A percentile compares a stretch with the other conserved stretches of the same genome.
Conservation (phyloP, 2,113 vertebrate species). For the Macheiramphus alcinus region DNA sequence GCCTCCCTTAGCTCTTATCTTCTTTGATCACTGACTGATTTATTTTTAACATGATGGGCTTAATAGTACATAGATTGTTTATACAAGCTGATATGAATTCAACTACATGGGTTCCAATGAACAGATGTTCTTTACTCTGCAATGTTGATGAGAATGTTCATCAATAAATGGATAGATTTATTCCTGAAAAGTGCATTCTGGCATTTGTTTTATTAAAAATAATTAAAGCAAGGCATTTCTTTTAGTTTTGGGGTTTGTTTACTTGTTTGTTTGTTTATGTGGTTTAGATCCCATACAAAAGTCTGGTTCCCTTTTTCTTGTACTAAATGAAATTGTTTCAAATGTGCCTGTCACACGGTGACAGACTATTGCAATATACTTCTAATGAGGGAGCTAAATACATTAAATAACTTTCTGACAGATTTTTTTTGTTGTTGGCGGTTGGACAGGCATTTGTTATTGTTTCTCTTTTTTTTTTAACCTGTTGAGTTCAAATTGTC, state of each 20-base stretch:
- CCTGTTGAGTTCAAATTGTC: not conserved
- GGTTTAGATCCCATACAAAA: not conserved
- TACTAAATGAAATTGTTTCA: not conserved
- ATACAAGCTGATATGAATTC: constrained; percentile 55
- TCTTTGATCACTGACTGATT: not conserved
- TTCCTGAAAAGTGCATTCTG: constrained; percentile 35
- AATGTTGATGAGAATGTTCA: constrained; percentile 9
- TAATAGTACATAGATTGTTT: not conserved
- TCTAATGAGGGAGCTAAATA: not conserved
- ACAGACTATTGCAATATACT: not conserved
- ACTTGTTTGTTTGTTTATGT: not conserved
- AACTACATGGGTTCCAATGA: not conserved
- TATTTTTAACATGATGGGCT: not conserved
- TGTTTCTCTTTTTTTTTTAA: not conserved
- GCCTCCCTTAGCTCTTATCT: not conserved
- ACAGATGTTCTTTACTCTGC: constrained; percentile 12
- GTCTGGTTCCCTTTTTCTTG: not conserved
- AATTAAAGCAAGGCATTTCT: not conserved
- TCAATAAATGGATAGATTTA: constrained; percentile 40
- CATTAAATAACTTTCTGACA: not conserved
- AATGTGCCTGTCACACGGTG: not conserved
- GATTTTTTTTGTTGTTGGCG: not conserved
- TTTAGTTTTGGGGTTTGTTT: not conserved
- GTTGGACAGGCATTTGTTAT: not conserved
- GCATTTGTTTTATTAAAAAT: constrained; percentile 43